Evolutionary conservation across 2,888 invertebrate genomes (phyloP).

Genomic region (Cosmia pyralina): DNA sequence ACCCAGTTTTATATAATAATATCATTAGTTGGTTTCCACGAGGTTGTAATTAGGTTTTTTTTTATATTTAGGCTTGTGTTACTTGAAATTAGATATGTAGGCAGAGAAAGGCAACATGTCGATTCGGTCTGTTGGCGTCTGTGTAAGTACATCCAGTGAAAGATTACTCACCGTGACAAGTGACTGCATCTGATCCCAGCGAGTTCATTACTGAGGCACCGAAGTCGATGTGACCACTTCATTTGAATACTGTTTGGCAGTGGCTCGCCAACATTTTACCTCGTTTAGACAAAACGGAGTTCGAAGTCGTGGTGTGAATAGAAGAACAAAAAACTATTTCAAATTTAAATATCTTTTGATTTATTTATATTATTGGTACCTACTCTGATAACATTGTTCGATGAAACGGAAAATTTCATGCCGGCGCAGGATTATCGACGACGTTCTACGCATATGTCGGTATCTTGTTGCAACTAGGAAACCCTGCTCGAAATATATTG

Average conservation of each 20-base stretch:
- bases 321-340: neutral
- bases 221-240: slow-evolving; percentile 56
- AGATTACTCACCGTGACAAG: slow-evolving; percentile 59
- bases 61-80: slow-evolving; percentile 24
- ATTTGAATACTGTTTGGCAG: slow-evolving; percentile 60
- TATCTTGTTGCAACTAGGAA: slow-evolving; percentile 77
- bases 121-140: slow-evolving; percentile 56
- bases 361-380: neutral
- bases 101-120: slow-evolving; percentile 55
- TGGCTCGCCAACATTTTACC: slow-evolving; percentile 22
- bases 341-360: neutral
- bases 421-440: slow-evolving; percentile 24
- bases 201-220: slow-evolving; percentile 52
- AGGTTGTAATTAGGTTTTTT: neutral
- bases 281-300: slow-evolving; percentile 19
- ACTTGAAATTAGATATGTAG: slow-evolving; percentile 56
- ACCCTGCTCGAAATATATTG: slow-evolving; percentile 86
- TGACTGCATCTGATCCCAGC: slow-evolving; percentile 49
- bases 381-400: neutral
- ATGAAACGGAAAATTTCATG: slow-evolving; percentile 7
- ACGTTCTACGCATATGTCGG: slow-evolving; percentile 62
- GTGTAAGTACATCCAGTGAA: slow-evolving; percentile 45
- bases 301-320: neutral
- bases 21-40: neutral
- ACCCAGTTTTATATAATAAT: neutral